These are phyloP conservation scores for Epizoanthus scotinus DNA, from an alignment of 92 coral and sea anemone species.

Conservation along the genomic window DNA sequence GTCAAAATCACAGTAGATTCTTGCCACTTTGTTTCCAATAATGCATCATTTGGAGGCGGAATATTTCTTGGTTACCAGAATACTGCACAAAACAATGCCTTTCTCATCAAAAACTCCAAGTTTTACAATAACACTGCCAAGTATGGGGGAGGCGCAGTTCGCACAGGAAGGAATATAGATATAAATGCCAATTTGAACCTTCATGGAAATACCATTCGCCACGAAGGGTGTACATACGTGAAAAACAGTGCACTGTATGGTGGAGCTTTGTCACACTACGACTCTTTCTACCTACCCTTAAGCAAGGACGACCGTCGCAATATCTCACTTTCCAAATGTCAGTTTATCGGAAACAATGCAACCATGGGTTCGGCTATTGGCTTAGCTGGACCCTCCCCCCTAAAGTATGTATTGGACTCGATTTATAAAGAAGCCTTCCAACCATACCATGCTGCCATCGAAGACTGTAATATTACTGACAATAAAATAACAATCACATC, in stretches of 20 bases:
- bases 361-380: slow-evolving; percentile 92
- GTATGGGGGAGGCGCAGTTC: slow-evolving; percentile 78
- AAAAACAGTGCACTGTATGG: slow-evolving; percentile 71
- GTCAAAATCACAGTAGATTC: slow-evolving; percentile 45
- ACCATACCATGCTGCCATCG: slow-evolving; percentile 49
- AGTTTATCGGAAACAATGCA: slow-evolving; percentile 68
- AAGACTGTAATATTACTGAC: slow-evolving; percentile 63
- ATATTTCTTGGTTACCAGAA: slow-evolving; percentile 66
- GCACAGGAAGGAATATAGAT: slow-evolving; percentile 56
- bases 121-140: slow-evolving; percentile 56
- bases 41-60: slow-evolving; percentile 83
- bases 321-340: slow-evolving; percentile 52
- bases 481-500: slow-evolving; percentile 61
- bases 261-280: slow-evolving; percentile 83
- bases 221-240: slow-evolving; percentile 47
- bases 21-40: slow-evolving; percentile 62
- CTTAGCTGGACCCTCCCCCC: slow-evolving; percentile 43
- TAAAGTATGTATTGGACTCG: slow-evolving; percentile 31
- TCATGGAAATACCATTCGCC: slow-evolving; percentile 46
- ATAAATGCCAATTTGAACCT: slow-evolving; percentile 14
- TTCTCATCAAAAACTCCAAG: slow-evolving; percentile 43
- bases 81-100: slow-evolving; percentile 49
- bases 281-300: slow-evolving; percentile 45
- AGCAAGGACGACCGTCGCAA: slow-evolving; percentile 16
- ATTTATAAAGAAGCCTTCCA: slow-evolving; percentile 43